Conservation (phyloP, 1,140 invertebrate species). For the Drusus annulatus region DNA sequence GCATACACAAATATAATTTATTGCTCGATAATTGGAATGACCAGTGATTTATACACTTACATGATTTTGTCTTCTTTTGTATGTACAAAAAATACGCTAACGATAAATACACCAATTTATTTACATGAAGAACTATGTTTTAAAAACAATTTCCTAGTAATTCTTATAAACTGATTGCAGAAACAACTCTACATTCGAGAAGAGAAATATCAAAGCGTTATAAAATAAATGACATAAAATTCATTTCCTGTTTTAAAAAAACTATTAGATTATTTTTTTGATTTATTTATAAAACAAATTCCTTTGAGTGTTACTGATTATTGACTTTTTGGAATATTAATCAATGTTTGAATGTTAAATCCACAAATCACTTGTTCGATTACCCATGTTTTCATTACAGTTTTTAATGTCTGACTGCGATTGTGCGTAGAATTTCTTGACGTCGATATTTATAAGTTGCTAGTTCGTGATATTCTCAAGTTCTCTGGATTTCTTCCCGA, state of each 20-base stretch:
- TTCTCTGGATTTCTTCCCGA: neutral
- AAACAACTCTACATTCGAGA: neutral
- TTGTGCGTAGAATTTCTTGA: neutral
- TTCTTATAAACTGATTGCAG: neutral
- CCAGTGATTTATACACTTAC: constrained; percentile 24
- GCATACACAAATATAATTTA: constrained; percentile 34
- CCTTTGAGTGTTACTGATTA: too few species aligned
- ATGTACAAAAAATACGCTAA: neutral
- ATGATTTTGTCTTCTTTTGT: neutral
- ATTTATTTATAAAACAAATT: too few species aligned
- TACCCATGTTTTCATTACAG: neutral
- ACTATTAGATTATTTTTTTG: too few species aligned
- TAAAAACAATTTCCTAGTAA: neutral
- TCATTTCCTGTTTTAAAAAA: neutral
- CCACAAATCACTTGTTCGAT: neutral
- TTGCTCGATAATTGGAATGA: constrained; percentile 26
- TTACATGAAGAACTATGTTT: neutral
- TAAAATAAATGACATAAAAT: neutral
- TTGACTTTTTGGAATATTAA: too few species aligned
- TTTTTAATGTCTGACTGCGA: too few species aligned
- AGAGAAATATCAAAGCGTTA: neutral
- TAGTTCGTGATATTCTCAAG: neutral
- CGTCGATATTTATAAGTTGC: neutral
- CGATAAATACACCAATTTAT: neutral
- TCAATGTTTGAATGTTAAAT: too few species aligned